phyloP scores from a whole-genome alignment of 2,888 invertebrate species.

The Drosophila eohydei region DNA sequence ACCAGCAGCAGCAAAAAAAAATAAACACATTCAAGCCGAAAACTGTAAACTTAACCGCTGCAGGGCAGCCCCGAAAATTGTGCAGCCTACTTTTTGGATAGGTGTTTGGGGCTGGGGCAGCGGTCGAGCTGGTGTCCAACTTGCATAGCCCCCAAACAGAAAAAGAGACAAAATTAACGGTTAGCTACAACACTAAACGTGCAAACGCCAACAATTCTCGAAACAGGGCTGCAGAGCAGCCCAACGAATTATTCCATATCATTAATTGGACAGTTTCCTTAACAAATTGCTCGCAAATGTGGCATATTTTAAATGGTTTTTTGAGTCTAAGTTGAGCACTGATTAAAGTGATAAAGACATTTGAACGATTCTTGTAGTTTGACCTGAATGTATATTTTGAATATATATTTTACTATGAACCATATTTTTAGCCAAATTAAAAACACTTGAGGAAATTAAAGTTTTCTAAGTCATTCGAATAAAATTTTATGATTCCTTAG shows the following conservation, averaged over 20 bases:
- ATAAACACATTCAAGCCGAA: constrained; percentile 42
- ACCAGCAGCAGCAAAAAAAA: constrained; percentile 22
- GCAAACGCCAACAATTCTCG: constrained; percentile 46
- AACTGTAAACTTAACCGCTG: constrained; percentile 45
- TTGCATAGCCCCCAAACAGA: constrained; percentile 39
- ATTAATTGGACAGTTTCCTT: constrained; percentile 9
- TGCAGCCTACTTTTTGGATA: constrained; percentile 55
- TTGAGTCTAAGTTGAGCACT: not conserved
- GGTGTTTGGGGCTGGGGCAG: constrained; percentile 2
- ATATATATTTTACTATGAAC: no score
- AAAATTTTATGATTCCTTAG: no score
- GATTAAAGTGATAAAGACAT: not conserved
- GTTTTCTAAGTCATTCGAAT: no score
- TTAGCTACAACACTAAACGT: constrained; percentile 58
- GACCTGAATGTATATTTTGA: no score
- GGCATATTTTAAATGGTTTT: not conserved
- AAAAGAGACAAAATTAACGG: constrained; percentile 62
- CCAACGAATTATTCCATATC: constrained; percentile 2
- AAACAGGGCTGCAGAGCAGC: constrained; percentile 28
- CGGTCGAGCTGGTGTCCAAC: constrained; percentile 8
- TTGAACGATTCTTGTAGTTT: not conserved
- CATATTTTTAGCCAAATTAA: no score
- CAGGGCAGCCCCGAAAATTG: constrained; percentile 54
- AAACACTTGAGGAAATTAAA: no score
- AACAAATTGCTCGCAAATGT: not conserved